Percentiles rank a stretch among this genome's conserved stretches.
phyloP scores from a whole-genome alignment of 2,888 invertebrate genomes.

The Tolmerus cingulatus region DNA sequence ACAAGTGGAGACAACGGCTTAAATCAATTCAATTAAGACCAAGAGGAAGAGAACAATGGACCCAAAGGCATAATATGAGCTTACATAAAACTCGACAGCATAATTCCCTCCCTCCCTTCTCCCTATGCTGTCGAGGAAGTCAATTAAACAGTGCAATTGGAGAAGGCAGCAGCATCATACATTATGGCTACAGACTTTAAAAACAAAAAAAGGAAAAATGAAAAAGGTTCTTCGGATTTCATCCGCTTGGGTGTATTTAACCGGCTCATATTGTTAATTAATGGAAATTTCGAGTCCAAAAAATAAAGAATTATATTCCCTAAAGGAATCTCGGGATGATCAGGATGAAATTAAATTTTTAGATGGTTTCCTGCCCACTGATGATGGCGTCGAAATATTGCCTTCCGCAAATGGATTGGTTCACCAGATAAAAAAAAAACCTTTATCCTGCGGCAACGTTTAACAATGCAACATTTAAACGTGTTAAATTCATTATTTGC shows the following conservation, averaged over 20 bases:
- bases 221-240: background rate
- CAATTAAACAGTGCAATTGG: background rate
- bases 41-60: background rate
- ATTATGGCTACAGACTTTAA: background rate
- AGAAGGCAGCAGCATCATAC: background rate
- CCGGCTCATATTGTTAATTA: background rate
- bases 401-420: background rate
- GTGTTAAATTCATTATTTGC: background rate
- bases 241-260: background rate
- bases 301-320: background rate
- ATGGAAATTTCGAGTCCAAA: background rate
- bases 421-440: background rate
- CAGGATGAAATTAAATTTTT: background rate
- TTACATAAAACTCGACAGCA: background rate
- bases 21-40: background rate
- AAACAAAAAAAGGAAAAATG: background rate
- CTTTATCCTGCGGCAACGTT: background rate
- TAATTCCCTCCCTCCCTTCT: background rate
- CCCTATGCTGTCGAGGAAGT: background rate
- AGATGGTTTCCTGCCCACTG: background rate
- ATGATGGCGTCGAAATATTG: background rate
- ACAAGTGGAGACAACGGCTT: background rate
- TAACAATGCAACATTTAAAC: background rate
- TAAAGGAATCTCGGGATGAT: background rate
- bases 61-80: background rate